A percentile compares a stretch with the other conserved stretches of the same genome.
These are phyloP conservation scores for Thaumatotibia leucotreta DNA, from an alignment of 1,140 invertebrate genomes.

Conservation along the genomic window DNA sequence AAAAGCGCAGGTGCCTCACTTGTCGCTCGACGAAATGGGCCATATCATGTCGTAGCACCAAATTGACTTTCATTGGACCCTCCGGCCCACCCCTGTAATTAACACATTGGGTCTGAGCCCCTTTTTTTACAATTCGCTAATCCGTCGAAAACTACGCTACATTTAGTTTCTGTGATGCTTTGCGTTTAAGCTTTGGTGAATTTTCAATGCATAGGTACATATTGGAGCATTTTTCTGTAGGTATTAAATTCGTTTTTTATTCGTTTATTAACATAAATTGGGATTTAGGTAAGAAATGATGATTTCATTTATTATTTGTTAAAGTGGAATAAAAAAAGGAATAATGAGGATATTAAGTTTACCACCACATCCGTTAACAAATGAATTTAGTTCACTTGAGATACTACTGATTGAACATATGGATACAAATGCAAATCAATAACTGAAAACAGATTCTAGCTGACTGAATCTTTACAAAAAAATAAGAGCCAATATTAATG, in stretches of 20 bases:
- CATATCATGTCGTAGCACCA: slow-evolving; percentile 77
- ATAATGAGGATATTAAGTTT: too few species aligned
- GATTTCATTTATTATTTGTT: too few species aligned
- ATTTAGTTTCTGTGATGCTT: slow-evolving; percentile 44
- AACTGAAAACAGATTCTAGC: too few species aligned
- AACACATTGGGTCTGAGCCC: slow-evolving; percentile 70
- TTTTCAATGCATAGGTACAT: background rate
- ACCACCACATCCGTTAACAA: too few species aligned
- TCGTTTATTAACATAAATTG: too few species aligned
- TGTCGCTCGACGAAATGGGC: slow-evolving; percentile 75
- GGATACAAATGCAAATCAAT: too few species aligned
- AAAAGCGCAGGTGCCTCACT: slow-evolving; percentile 72
- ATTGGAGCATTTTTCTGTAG: background rate
- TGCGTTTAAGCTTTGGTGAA: slow-evolving; percentile 27
- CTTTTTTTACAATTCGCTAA: slow-evolving; percentile 73
- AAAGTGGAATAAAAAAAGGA: too few species aligned
- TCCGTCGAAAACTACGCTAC: slow-evolving; percentile 57
- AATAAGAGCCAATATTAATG: too few species aligned
- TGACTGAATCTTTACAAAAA: too few species aligned
- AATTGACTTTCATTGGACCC: slow-evolving; percentile 74
- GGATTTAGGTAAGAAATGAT: too few species aligned
- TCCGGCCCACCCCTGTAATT: slow-evolving; percentile 73
- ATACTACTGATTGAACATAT: too few species aligned
- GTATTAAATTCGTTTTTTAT: background rate
- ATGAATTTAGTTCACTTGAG: too few species aligned